Percentiles rank a stretch among this genome's conserved stretches.
phyloP scores from a whole-genome alignment of 1,140 invertebrate genomes.

The Oryctes rhinoceros region DNA sequence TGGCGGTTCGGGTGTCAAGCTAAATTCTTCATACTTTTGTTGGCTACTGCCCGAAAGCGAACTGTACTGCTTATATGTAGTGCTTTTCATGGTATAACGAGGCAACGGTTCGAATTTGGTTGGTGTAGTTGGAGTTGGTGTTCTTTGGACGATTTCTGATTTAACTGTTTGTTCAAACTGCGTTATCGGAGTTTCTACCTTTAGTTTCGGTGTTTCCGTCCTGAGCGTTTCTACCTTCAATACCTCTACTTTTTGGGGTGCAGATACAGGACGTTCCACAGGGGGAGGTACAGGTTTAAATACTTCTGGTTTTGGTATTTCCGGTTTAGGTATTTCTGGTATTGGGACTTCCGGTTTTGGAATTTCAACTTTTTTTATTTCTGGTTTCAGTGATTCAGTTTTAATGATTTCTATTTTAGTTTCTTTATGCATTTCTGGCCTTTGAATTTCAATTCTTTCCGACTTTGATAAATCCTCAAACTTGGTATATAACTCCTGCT shows the following conservation, averaged over 20 bases:
- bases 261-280: not conserved
- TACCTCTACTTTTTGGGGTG: not conserved
- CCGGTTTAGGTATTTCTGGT: conserved; percentile 44
- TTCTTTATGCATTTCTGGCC: conserved; percentile 49
- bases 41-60: conserved; percentile 5
- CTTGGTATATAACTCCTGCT: conserved; percentile 57
- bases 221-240: not conserved
- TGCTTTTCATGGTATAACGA: not conserved
- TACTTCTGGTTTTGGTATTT: not conserved
- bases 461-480: conserved; percentile 53
- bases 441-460: conserved; percentile 40
- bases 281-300: not conserved
- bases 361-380: conserved; percentile 43
- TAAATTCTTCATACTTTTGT: conserved; percentile 57
- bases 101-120: conserved; percentile 30
- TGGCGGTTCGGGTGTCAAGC: conserved; percentile 73
- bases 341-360: conserved; percentile 52
- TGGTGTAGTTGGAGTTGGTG: not conserved
- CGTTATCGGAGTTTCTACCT: not conserved
- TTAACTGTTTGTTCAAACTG: not conserved
- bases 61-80: conserved; percentile 26
- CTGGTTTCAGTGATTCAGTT: conserved; percentile 41
- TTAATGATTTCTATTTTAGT: conserved; percentile 1
- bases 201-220: not conserved
- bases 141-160: not conserved